A percentile compares a stretch with the other conserved stretches of the same genome.
phyloP scores from a whole-genome alignment of 2,113 vertebrate species.

The Perca flavescens region DNA sequence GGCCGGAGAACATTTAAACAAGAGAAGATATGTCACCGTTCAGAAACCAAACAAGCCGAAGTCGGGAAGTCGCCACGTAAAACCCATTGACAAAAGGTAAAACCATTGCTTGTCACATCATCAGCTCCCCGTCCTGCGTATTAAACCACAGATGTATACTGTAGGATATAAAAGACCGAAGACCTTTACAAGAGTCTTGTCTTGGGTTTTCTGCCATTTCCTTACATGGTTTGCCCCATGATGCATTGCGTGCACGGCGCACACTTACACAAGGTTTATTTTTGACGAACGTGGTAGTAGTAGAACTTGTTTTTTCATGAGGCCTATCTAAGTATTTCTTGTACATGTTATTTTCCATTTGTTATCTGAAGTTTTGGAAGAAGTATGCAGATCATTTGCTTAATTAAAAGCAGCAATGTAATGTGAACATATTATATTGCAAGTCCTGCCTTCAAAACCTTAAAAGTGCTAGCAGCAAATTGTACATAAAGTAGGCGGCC shows the following conservation, averaged over 20 bases:
- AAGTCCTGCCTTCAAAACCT: no score
- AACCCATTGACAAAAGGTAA: not conserved
- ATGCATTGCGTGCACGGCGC: not conserved
- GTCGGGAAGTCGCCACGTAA: not conserved
- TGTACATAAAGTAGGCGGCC: no score
- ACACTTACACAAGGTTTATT: not conserved
- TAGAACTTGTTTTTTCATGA: not conserved
- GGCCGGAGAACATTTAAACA: slow-evolving; percentile 10
- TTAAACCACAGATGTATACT: not conserved
- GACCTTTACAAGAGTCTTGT: not conserved
- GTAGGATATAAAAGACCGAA: not conserved
- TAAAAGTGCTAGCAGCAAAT: no score
- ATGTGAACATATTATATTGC: no score
- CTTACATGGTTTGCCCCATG: not conserved
- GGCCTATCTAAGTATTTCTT: not conserved
- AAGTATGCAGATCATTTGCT: not conserved
- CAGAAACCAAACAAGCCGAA: not conserved
- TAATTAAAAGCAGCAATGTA: no score
- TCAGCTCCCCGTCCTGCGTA: not conserved
- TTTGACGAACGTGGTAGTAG: not conserved
- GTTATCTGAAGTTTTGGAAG: not conserved
- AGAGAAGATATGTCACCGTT: not conserved
- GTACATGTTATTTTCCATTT: not conserved
- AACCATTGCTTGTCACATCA: not conserved
- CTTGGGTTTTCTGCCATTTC: not conserved